Conservation (phyloP, 92 coral and sea anemone species). For the Bergia puertoricense region DNA sequence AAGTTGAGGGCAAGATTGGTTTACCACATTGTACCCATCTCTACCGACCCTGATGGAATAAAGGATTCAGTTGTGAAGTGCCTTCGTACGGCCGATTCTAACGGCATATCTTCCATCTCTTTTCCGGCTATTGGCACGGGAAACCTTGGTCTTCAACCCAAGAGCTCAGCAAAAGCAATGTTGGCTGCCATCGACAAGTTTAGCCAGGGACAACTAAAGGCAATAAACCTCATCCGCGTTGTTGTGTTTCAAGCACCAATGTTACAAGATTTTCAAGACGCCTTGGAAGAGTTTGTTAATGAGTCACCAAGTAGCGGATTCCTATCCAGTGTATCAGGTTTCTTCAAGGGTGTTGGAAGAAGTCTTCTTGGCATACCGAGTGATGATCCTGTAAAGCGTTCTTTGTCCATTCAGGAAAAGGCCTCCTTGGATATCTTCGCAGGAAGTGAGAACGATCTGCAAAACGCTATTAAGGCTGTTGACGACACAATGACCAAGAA, state of each 20-base stretch:
- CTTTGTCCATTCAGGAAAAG: conserved; percentile 22
- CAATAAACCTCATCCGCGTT: conserved; percentile 63
- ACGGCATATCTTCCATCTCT: conserved; percentile 56
- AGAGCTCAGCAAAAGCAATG: conserved; percentile 62
- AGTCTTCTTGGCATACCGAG: background rate
- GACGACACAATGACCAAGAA: conserved; percentile 45
- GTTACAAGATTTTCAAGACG: conserved; percentile 54
- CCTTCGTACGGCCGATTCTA: conserved; percentile 44
- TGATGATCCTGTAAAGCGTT: background rate
- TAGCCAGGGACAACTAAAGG: conserved; percentile 51
- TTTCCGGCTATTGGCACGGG: conserved; percentile 88
- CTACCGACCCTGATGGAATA: conserved; percentile 2
- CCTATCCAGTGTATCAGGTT: conserved; percentile 15
- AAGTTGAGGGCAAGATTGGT: conserved; percentile 42
- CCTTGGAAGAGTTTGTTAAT: conserved; percentile 53
- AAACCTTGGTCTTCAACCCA: conserved; percentile 19
- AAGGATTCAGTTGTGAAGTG: conserved; percentile 54
- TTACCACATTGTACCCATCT: conserved; percentile 65
- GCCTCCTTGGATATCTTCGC: conserved; percentile 46
- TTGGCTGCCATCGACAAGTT: conserved; percentile 63
- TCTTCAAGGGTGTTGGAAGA: background rate
- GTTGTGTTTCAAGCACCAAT: conserved; percentile 65
- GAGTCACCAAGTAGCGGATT: conserved; percentile 20
- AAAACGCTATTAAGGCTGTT: conserved; percentile 45
- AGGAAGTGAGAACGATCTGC: conserved; percentile 43